Evolutionary conservation across 2,888 invertebrate species (phyloP).

Genomic region (Lingula anatina): DNA sequence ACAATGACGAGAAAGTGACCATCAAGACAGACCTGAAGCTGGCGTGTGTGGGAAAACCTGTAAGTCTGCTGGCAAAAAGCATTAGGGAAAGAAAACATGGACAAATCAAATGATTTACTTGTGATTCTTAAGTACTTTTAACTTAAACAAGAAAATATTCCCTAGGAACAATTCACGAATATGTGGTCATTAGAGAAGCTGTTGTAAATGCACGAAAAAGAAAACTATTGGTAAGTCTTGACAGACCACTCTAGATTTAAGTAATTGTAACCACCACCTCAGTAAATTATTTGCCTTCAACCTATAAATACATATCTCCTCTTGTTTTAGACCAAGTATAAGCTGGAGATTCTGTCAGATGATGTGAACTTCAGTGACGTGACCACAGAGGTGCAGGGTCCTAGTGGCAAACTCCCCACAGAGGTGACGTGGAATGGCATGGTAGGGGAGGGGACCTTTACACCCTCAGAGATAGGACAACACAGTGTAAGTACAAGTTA

Average conservation of each 20-base stretch:
- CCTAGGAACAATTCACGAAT: too few species aligned
- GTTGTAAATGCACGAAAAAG: too few species aligned
- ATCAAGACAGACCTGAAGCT: slow-evolving; percentile 23
- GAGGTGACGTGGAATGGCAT: slow-evolving; percentile 61
- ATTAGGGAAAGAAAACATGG: background rate
- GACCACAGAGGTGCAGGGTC: slow-evolving; percentile 72
- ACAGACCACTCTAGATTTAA: too few species aligned
- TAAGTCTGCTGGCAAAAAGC: slow-evolving; percentile 9
- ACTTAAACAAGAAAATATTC: too few species aligned
- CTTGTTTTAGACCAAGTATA: slow-evolving; percentile 27
- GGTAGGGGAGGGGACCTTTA: slow-evolving; percentile 76
- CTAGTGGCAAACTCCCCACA: slow-evolving; percentile 61
- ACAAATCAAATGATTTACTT: background rate
- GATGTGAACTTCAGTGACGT: slow-evolving; percentile 71
- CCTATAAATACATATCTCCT: background rate
- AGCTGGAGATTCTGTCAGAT: slow-evolving; percentile 23
- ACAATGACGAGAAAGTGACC: slow-evolving; percentile 23
- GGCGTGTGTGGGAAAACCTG: slow-evolving; percentile 29
- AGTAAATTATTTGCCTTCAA: too few species aligned
- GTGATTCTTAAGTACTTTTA: background rate
- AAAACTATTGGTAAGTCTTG: too few species aligned
- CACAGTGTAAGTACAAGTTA: slow-evolving; percentile 63
- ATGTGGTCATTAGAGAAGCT: too few species aligned
- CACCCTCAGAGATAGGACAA: slow-evolving; percentile 87
- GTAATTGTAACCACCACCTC: too few species aligned